Conservation (phyloP, 2,113 vertebrate genomes). For the Crotalus tigris region DNA sequence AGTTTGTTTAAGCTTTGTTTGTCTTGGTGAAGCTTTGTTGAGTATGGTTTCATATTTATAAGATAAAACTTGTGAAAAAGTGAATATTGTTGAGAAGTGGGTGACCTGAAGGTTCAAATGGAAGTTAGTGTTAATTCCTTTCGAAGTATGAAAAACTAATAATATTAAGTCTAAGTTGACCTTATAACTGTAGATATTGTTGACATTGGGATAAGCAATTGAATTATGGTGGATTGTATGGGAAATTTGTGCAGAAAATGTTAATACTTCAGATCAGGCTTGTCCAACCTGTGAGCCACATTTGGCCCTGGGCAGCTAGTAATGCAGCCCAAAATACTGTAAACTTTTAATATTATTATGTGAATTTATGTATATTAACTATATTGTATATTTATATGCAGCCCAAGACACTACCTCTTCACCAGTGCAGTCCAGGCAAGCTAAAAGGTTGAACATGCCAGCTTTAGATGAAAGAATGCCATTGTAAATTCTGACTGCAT, state of each 20-base stretch:
- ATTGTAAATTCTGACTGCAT: not conserved
- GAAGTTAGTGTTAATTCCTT: not conserved
- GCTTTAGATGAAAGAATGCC: not conserved
- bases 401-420: not conserved
- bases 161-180: not conserved
- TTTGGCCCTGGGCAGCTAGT: not conserved
- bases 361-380: not conserved
- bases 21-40: not conserved
- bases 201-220: not conserved
- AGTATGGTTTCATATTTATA: not conserved
- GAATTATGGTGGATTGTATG: not conserved
- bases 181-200: not conserved
- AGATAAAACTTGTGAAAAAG: not conserved
- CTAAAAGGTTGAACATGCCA: not conserved
- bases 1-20: not conserved
- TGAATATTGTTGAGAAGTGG: slow-evolving; percentile 1
- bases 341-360: not conserved
- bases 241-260: not conserved
- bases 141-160: not conserved
- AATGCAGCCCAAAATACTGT: not conserved
- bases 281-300: not conserved
- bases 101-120: slow-evolving; percentile 1
- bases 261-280: not conserved
- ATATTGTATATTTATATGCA: not conserved
- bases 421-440: not conserved